A percentile compares a stretch with the other conserved stretches of the same genome.
phyloP scores from a whole-genome alignment of 1,140 invertebrate genomes.

The Oscheius sp. region DNA sequence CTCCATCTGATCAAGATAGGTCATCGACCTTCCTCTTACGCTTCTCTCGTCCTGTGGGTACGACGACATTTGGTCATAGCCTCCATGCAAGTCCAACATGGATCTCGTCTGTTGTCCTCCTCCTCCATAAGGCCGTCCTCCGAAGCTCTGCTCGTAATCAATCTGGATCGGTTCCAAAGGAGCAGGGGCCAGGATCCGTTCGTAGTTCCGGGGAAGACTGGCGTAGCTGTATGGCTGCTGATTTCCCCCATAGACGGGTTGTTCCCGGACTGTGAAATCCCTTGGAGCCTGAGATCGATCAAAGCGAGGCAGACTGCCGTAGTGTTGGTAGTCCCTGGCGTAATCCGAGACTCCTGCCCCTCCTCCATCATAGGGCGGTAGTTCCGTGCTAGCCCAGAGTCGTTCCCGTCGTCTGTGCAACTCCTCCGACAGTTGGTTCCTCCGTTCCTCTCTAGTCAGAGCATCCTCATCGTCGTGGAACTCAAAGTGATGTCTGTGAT shows the following conservation, averaged over 20 bases:
- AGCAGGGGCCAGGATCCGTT: constrained; percentile 32
- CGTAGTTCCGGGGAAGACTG: constrained; percentile 57
- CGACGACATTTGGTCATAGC: not conserved
- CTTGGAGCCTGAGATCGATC: constrained; percentile 35
- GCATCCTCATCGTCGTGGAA: constrained; percentile 43
- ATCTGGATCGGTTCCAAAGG: constrained; percentile 25
- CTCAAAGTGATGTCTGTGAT: constrained; percentile 28
- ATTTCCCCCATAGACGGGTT: constrained; percentile 1
- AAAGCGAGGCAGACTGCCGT: constrained; percentile 44
- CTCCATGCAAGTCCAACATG: constrained; percentile 8
- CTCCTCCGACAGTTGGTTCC: constrained; percentile 47
- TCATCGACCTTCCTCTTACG: not conserved
- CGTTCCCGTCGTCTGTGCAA: constrained; percentile 45
- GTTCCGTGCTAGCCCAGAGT: constrained; percentile 43
- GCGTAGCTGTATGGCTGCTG: constrained; percentile 44
- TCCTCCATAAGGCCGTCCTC: constrained; percentile 12
- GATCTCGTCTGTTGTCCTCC: not conserved
- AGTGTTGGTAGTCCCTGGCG: constrained; percentile 38
- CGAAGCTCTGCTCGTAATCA: constrained; percentile 36
- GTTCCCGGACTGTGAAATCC: constrained; percentile 39
- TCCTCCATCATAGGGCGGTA: constrained; percentile 14
- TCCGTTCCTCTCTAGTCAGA: constrained; percentile 43
- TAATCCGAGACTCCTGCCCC: constrained; percentile 27
- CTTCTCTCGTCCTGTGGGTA: not conserved
- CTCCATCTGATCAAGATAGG: constrained; percentile 22